phyloP scores from a whole-genome alignment of 2,888 invertebrate species.

The Lutraria lutraria region DNA sequence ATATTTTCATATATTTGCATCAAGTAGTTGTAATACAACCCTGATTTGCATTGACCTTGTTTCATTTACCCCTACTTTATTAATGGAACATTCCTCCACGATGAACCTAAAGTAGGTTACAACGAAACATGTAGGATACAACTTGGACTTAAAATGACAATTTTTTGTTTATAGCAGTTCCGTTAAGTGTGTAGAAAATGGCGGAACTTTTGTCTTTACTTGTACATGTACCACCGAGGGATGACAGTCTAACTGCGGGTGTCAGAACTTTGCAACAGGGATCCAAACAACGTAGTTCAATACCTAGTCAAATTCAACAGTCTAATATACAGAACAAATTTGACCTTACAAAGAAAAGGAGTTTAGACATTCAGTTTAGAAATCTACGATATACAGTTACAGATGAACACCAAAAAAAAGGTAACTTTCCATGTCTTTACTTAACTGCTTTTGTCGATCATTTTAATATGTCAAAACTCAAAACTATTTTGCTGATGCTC shows the following conservation, averaged over 20 bases:
- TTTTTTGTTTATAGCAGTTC: not conserved
- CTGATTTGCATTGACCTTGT: not conserved
- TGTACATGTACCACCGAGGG: constrained; percentile 83
- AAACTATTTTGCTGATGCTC: no score
- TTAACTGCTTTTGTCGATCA: no score
- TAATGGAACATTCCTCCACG: constrained; percentile 16
- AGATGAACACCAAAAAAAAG: constrained; percentile 88
- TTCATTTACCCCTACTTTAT: not conserved
- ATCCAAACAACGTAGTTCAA: constrained; percentile 29
- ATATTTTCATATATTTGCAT: no score
- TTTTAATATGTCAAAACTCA: no score
- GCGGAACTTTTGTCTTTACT: constrained; percentile 86
- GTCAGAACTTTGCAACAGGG: constrained; percentile 37
- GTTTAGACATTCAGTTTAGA: constrained; percentile 96
- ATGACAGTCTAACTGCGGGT: constrained; percentile 57
- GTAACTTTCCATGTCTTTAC: constrained; percentile 41
- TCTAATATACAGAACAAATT: constrained; percentile 45
- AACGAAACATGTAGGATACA: constrained; percentile 30
- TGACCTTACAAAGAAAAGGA: constrained; percentile 88
- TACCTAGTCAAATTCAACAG: constrained; percentile 30
- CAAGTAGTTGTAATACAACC: no score
- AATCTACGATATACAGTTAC: constrained; percentile 95
- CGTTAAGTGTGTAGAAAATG: constrained; percentile 71
- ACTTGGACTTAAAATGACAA: constrained; percentile 17
- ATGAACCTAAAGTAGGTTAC: constrained; percentile 24